phyloP scores from a whole-genome alignment of 2,888 invertebrate species.

The Tiphia femorata region DNA sequence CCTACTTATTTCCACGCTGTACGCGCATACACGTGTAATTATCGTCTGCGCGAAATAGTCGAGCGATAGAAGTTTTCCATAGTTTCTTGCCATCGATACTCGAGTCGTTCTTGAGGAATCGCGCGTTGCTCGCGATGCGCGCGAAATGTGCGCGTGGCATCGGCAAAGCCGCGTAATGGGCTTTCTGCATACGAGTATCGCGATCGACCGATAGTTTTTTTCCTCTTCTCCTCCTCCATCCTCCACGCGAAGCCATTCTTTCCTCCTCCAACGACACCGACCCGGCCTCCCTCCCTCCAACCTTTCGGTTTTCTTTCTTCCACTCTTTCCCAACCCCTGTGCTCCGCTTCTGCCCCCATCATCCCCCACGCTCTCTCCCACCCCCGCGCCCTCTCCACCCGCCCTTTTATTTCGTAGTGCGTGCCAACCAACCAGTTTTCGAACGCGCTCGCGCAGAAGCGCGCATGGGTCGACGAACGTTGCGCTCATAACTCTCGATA shows the following conservation, averaged over 20 bases:
- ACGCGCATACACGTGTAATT: too few relatives aligned
- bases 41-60: too few relatives aligned
- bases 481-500: slow-evolving; percentile 59
- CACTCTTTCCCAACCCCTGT: background rate
- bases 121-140: too few relatives aligned
- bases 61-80: too few relatives aligned
- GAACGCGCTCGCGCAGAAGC: slow-evolving; percentile 36
- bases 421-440: slow-evolving; percentile 57
- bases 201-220: slow-evolving; percentile 49
- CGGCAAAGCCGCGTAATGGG: too few relatives aligned
- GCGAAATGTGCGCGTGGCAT: too few relatives aligned
- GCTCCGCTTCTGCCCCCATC: background rate
- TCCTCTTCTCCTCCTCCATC: too few relatives aligned
- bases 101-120: too few relatives aligned
- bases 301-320: slow-evolving; percentile 42
- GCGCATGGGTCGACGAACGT: slow-evolving; percentile 60
- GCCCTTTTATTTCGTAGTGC: slow-evolving; percentile 46
- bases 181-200: slow-evolving; percentile 37
- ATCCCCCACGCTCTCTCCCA: background rate
- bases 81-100: too few relatives aligned
- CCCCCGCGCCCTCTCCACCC: slow-evolving; percentile 30
- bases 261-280: slow-evolving; percentile 19
- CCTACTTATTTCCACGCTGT: too few relatives aligned
- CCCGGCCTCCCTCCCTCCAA: slow-evolving; percentile 28
- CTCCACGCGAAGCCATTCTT: slow-evolving; percentile 45